These are phyloP conservation scores for Eilema depressum DNA, from an alignment of 2,888 invertebrate genomes.

Conservation along the genomic window DNA sequence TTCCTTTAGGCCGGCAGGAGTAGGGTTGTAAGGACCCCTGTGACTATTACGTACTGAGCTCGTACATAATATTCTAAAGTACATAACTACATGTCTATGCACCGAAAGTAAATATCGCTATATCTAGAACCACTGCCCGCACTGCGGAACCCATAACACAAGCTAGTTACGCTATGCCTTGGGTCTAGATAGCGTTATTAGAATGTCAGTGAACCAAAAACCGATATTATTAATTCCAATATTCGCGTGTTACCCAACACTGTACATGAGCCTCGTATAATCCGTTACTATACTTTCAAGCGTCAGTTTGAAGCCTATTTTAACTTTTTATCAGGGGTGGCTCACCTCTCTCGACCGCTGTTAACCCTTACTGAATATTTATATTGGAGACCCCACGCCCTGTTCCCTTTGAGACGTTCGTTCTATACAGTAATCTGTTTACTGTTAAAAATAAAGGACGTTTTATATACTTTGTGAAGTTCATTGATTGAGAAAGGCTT, in stretches of 20 bases:
- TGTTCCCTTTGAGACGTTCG: conserved; percentile 52
- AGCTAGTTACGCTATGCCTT: no score
- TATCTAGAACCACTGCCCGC: no score
- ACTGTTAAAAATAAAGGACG: conserved; percentile 55
- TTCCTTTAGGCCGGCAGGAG: no score
- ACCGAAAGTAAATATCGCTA: no score
- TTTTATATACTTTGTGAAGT: conserved; percentile 11
- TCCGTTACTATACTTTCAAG: conserved; percentile 29
- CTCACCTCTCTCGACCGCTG: conserved; percentile 59
- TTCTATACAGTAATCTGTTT: conserved; percentile 56
- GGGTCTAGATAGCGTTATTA: no score
- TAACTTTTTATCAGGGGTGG: conserved; percentile 66
- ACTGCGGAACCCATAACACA: no score
- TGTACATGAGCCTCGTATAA: conserved; percentile 27
- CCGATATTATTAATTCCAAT: not conserved
- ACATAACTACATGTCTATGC: no score
- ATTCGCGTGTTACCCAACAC: not conserved
- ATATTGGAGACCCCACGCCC: conserved; percentile 60
- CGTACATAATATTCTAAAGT: no score
- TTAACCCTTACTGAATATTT: conserved; percentile 76
- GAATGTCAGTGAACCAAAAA: not conserved
- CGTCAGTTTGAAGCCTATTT: conserved; percentile 55
- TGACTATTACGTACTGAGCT: no score
- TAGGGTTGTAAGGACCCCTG: no score
- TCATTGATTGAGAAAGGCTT: conserved; percentile 15